Conservation (phyloP, 2,113 vertebrate species). For the Daphoenositta chrysoptera region DNA sequence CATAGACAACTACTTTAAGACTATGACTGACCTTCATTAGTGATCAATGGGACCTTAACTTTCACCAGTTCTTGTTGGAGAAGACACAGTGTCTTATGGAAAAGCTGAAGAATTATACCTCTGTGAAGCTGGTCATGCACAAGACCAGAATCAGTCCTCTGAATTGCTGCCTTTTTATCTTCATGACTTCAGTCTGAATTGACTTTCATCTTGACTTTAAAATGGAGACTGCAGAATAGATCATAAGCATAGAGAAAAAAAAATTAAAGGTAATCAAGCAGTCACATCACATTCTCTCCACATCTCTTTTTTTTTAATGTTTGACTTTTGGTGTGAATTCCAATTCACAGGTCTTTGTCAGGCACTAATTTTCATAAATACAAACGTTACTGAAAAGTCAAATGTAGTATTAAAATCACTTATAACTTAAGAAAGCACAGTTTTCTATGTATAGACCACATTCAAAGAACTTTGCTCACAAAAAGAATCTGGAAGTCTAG, state of each 20-base stretch:
- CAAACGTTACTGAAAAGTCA: not conserved
- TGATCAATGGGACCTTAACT: not conserved
- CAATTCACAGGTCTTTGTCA: conserved; percentile 4
- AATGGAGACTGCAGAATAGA: not conserved
- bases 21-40: not conserved
- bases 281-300: not conserved
- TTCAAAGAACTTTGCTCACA: conserved; percentile 8
- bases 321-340: conserved; percentile 19
- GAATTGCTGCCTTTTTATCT: not conserved
- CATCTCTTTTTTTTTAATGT: not conserved
- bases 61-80: not conserved
- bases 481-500: not conserved
- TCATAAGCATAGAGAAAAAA: not conserved
- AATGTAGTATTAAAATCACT: not conserved
- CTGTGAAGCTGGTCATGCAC: not conserved
- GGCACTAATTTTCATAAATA: conserved; percentile 37
- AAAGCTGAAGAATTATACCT: not conserved
- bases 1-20: not conserved
- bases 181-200: not conserved
- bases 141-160: not conserved
- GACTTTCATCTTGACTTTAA: conserved; percentile 26
- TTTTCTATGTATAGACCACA: not conserved
- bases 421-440: not conserved
- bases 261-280: not conserved
- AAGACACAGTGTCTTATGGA: not conserved